Evolutionary conservation across 1,140 invertebrate species (phyloP).

Genomic region (Heliconius congener): DNA sequence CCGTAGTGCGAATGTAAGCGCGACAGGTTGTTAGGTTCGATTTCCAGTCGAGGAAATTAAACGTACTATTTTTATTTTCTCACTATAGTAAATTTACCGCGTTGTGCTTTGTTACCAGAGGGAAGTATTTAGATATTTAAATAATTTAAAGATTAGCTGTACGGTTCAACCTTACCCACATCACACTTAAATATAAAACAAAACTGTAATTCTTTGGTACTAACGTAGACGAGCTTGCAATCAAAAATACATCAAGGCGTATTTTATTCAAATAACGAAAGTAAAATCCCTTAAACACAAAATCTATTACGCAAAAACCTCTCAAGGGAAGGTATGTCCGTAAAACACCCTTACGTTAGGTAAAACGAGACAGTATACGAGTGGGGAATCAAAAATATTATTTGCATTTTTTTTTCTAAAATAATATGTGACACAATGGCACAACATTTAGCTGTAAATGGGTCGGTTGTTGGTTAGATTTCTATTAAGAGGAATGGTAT

Average conservation of each 20-base stretch:
- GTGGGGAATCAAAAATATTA: slow-evolving; percentile 8
- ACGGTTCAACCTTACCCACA: not conserved
- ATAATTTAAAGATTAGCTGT: too few relatives aligned
- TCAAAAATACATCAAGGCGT: slow-evolving; percentile 40
- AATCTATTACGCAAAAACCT: slow-evolving; percentile 41
- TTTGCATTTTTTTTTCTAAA: not conserved
- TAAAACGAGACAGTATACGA: slow-evolving; percentile 28
- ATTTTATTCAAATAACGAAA: slow-evolving; percentile 39
- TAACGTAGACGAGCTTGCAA: slow-evolving; percentile 20
- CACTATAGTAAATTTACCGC: too few relatives aligned
- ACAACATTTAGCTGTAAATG: not conserved
- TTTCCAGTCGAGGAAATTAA: too few relatives aligned
- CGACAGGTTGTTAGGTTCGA: not conserved
- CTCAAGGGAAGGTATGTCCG: slow-evolving; percentile 32
- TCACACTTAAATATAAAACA: not conserved
- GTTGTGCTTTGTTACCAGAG: too few relatives aligned
- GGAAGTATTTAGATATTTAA: too few relatives aligned
- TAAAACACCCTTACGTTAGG: slow-evolving; percentile 29
- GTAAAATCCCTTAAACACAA: slow-evolving; percentile 39
- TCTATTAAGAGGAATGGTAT: too few relatives aligned
- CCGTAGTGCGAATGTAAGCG: not conserved
- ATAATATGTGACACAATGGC: not conserved
- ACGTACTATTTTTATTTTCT: too few relatives aligned
- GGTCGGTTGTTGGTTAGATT: too few relatives aligned
- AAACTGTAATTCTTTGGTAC: slow-evolving; percentile 13